Conservation (phyloP, 2,888 invertebrate genomes). For the Drosophila phalerata region DNA sequence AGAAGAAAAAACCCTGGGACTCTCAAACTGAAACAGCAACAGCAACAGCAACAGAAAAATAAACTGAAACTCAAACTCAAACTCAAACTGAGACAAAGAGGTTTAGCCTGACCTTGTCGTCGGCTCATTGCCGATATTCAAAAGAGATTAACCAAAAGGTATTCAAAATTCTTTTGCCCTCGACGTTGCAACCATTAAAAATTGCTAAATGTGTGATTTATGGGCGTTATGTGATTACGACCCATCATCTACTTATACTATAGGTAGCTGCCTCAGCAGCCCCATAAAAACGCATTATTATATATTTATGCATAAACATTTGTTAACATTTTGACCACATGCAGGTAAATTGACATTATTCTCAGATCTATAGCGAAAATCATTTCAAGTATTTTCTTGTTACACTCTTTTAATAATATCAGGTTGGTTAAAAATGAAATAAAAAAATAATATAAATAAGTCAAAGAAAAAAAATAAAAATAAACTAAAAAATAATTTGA, state of each 20-base stretch:
- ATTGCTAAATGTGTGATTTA: conserved; percentile 59
- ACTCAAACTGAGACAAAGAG: conserved; percentile 15
- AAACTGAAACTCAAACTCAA: no score
- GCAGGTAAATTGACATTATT: conserved; percentile 17
- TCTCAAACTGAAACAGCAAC: conserved; percentile 8
- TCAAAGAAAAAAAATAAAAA: no score
- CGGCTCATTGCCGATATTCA: conserved; percentile 66
- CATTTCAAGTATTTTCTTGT: no score
- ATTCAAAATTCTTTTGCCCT: conserved; percentile 38
- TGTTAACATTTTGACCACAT: conserved; percentile 14
- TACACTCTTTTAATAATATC: no score
- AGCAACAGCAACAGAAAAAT: no score
- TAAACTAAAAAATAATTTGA: no score
- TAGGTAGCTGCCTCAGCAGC: conserved; percentile 19
- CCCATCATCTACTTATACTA: conserved; percentile 49
- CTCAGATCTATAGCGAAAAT: background rate
- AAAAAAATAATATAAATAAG: no score
- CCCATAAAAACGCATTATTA: conserved; percentile 21
- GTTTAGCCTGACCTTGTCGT: conserved; percentile 62
- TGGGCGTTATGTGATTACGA: conserved; percentile 56
- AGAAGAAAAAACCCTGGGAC: conserved; percentile 7
- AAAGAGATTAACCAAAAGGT: conserved; percentile 72
- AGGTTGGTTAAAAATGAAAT: no score
- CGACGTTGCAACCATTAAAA: conserved; percentile 38
- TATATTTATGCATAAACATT: conserved; percentile 30